Evolutionary conservation across 2,797 vertebrate species (phyloP), one percentile per base, ranked within the genome.

Genomic region (Merluccius polli): DNA sequence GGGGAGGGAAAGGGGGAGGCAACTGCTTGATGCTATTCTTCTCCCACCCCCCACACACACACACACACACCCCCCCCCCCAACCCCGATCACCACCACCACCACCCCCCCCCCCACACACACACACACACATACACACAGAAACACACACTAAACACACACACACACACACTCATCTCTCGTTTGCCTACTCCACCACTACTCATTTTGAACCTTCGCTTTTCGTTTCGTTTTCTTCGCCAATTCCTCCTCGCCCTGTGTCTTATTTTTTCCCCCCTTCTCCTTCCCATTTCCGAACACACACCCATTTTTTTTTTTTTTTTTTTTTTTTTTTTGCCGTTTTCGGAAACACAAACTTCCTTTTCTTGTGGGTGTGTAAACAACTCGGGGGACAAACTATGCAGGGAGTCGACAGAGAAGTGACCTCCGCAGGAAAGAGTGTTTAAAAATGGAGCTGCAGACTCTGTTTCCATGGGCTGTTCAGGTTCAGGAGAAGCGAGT

Each of bases 161-260:
- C 44, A 35, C 33, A 73, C 78, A 84, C n/a, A n/a, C n/a, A n/a
- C n/a, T n/a, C n/a, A 83, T 85, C 87, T 81, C 74, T 59, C 80
- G 83, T 82, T 77, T 81, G 78, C 84, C 81, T 83, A 71, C 84
- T 83, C 81, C 4, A 9, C 52, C 10, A 38, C 38, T 48, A 48
- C 44, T 48, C 44, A 48, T 16, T 18, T 21, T 21, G 44, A 48
- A 48, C 44, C 44, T 48, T 21, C 21, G 18, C 44, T 48, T 48
- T 74, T 31, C 59, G 75, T 74, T 88, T 80, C 79, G 84, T 86
- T 88, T 86, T 78, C 78, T 78, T 85, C 83, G n/a, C 86, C 82
- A 85, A 77, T 81, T 87, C 81, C 84, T 79, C 83, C 82, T 81
- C 81, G 76, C 36, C 27, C 74, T 73, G n/a, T n/a, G n/a, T n/a